A percentile compares a stretch with the other conserved stretches of the same genome.
phyloP scores from a whole-genome alignment of 2,113 vertebrate genomes.

The human region DNA sequence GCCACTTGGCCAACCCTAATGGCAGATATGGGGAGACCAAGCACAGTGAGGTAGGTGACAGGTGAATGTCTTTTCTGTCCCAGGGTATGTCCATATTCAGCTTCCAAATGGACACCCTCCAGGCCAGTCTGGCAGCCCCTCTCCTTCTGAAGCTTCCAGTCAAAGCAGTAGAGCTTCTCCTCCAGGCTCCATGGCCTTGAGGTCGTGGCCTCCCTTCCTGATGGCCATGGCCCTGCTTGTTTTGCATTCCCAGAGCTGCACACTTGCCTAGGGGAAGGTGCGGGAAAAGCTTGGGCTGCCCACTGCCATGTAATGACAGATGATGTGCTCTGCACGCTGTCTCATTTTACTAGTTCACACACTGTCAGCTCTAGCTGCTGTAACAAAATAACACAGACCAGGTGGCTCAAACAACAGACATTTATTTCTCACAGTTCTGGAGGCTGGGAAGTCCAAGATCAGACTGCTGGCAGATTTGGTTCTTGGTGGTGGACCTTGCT shows the following conservation, averaged over 20 bases:
- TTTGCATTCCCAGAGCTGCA: neutral
- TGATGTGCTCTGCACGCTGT: fast-evolving
- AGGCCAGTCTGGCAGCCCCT: no score
- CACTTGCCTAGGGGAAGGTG: neutral
- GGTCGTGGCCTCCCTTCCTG: neutral
- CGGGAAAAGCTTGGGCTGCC: neutral
- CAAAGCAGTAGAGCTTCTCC: neutral
- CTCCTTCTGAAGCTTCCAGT: neutral
- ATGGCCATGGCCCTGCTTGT: fast-evolving
- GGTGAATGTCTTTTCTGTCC: neutral
- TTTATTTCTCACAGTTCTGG: neutral
- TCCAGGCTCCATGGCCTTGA: neutral
- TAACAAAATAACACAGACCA: neutral
- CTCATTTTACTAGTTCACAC: neutral
- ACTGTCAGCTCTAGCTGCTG: neutral
- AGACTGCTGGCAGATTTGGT: neutral
- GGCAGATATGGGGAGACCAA: constrained; percentile 89
- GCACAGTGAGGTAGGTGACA: constrained; percentile 89
- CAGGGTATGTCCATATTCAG: neutral
- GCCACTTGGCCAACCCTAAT: constrained; percentile 92
- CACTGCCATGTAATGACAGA: neutral
- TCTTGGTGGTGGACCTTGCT: neutral
- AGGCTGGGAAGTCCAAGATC: neutral
- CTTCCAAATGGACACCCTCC: neutral
- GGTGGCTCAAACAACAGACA: neutral